Base-by-base conservation (phyloP, 2,797 vertebrate genomes). In the Amazona ochrocephala region DNA sequence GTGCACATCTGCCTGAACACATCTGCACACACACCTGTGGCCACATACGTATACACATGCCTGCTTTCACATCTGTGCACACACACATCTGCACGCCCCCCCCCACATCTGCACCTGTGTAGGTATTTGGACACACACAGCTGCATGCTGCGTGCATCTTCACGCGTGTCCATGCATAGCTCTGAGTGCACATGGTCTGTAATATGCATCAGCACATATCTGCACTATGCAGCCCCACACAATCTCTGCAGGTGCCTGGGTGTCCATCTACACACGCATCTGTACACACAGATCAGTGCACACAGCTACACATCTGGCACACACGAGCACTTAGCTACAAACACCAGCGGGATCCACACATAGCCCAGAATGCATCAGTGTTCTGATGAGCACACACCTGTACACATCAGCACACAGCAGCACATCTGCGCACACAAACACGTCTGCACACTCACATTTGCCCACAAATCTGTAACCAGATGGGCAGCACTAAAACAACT, bases 161-260 rank as follows among this genome's bases (percentile, higher is more conserved):
- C 77, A 8, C 20, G 0, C 0, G 1, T 0, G 3, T 18, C 77
- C 30, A 4, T 14, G 4, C 14, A 0, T 3, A 4, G 32, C 24
- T 37, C 7, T 26, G 44, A 5, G 60, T 3, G 34, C 45, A 2
- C 39, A 0, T 12, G 1, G n/a, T 4, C 34, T 37, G 18, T 9
- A 18, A 2, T 22, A 1, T 5, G 5, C 18, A 9, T 11, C 26
- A 5, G 41, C 41, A 1, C 9, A 1, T 13, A 7, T 11, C 39
- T 1, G 9, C 37, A 9, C 7, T 30, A 42, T 26, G 15, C 10
- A 3, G 66, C 45, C 45, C 7, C 70, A 5, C 73, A 3, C 8
- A 0, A 0, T 8, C 17, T 17, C 42, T 39, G 0, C 13, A 17
- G 56, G 20, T 45, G 64, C 12, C n/a, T 39, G 34, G 6, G 15